Conservation (phyloP, 2,888 invertebrate species). For the Erebia epiphron region DNA sequence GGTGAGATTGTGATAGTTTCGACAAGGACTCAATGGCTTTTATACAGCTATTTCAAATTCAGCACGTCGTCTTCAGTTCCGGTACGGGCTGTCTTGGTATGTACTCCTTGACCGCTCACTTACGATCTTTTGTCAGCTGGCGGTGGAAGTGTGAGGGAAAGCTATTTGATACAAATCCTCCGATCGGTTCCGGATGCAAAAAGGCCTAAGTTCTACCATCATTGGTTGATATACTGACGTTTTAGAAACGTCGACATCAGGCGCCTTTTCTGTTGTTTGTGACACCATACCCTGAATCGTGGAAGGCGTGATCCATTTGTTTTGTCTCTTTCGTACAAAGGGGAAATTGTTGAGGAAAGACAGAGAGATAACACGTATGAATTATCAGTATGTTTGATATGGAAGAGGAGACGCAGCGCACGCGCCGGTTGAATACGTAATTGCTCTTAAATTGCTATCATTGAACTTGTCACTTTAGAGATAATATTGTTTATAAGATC, state of each 20-base stretch:
- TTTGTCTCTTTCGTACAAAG: slow-evolving; percentile 51
- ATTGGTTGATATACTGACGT: slow-evolving; percentile 51
- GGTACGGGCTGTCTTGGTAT: slow-evolving; percentile 74
- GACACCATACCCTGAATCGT: slow-evolving; percentile 78
- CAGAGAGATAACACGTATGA: slow-evolving; percentile 51
- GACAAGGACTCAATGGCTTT: slow-evolving; percentile 76
- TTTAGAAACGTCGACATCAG: slow-evolving; percentile 56
- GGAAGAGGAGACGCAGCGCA: slow-evolving; percentile 61
- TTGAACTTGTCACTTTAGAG: slow-evolving; percentile 72
- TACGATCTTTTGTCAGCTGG: slow-evolving; percentile 65
- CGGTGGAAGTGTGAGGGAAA: slow-evolving; percentile 76
- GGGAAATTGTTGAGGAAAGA: slow-evolving; percentile 45
- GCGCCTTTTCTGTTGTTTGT: slow-evolving; percentile 80
- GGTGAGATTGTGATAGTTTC: slow-evolving; percentile 76
- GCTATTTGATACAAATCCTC: slow-evolving; percentile 80
- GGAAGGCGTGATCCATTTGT: slow-evolving; percentile 65
- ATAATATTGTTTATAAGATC: slow-evolving; percentile 55
- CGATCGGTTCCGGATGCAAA: slow-evolving; percentile 50
- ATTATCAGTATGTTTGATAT: slow-evolving; percentile 68
- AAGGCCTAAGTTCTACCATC: slow-evolving; percentile 62
- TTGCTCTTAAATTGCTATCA: slow-evolving; percentile 62
- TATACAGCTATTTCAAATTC: slow-evolving; percentile 84
- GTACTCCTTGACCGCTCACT: slow-evolving; percentile 60
- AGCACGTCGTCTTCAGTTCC: slow-evolving; percentile 74
- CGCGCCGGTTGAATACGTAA: slow-evolving; percentile 70